These are phyloP conservation scores for Tortrix viridana DNA, from an alignment of 2,888 invertebrate species.

Conservation along the genomic window DNA sequence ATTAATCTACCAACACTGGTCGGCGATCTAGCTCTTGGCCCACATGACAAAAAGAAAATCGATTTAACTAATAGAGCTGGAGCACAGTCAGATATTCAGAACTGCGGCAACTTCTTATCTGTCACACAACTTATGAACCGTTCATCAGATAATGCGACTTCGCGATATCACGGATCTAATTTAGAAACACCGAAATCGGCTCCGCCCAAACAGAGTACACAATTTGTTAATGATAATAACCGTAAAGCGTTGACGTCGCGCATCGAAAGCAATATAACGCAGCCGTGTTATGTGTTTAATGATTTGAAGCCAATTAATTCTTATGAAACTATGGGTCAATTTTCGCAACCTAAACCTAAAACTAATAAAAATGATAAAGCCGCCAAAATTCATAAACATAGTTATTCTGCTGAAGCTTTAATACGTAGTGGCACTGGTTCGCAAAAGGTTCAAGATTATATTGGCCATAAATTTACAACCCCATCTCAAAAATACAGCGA, in stretches of 20 bases:
- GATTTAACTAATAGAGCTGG: slow-evolving; percentile 59
- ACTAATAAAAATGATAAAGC: slow-evolving; percentile 66
- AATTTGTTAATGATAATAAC: slow-evolving; percentile 59
- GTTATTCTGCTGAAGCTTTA: slow-evolving; percentile 76
- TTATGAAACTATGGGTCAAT: slow-evolving; percentile 66
- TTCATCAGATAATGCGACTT: slow-evolving; percentile 65
- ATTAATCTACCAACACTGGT: slow-evolving; percentile 77
- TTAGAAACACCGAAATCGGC: slow-evolving; percentile 59
- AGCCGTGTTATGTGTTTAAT: slow-evolving; percentile 70
- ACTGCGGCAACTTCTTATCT: slow-evolving; percentile 75
- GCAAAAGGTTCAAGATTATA: slow-evolving; percentile 67
- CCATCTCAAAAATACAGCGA: slow-evolving; percentile 72
- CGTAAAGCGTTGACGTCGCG: slow-evolving; percentile 64
- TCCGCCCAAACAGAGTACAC: slow-evolving; percentile 62
- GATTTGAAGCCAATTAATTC: slow-evolving; percentile 64
- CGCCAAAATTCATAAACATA: slow-evolving; percentile 71
- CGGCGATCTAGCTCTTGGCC: slow-evolving; percentile 76
- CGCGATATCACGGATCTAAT: slow-evolving; percentile 63
- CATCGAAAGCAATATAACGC: slow-evolving; percentile 62
- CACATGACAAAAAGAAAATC: slow-evolving; percentile 76
- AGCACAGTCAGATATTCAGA: slow-evolving; percentile 67
- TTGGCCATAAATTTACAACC: slow-evolving; percentile 62
- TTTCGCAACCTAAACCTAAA: slow-evolving; percentile 64
- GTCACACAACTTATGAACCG: slow-evolving; percentile 80
- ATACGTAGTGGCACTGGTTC: slow-evolving; percentile 70